Base-by-base conservation (phyloP, 2,113 vertebrate genomes). In the Cyprinodon variegatus region DNA sequence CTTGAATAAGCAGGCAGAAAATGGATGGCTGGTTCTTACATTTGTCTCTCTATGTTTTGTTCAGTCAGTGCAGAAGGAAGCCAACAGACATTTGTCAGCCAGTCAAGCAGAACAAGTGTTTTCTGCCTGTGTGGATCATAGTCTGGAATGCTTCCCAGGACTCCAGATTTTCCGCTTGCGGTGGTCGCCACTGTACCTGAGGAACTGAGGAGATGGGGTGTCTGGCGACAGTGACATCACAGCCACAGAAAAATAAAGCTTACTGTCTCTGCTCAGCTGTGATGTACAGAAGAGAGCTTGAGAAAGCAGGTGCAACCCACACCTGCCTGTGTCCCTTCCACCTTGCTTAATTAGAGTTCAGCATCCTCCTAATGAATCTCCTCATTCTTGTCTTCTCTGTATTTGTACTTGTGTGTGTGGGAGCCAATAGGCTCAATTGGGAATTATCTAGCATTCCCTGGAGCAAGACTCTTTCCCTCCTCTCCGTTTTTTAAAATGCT, bases 311-410 rank as follows among this genome's bases (percentile, higher is more conserved):
- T 94, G 94, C 88, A 86, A 77, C 66, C 76, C 79, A 91, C 94
- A 94, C 93, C 93, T 95, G 94, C 74, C 29, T 61, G 77, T 76
- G 11, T 81, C 81, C 61, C 78, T 79, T 91, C 91, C 84, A 90
- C 89, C 86, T 85, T 61, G 50, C 78, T 86, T 94, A 93, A 94
- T 94, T 95, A 92, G 88, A 93, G 93, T 92, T 93, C 80, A 83
- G 73, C 82, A 81, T 91, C 86, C 79, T 83, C 68, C 86, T 93
- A 92, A 94, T 95, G 90, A 94, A 94, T 92, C 90, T 93, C 88
- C 79, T 86, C 72, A 1, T 74, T 86, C 80, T 64, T 79, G 81
- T 83, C 65, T 85, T n/a, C 36, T 69, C 61, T 83, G 62, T 62
- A 22, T 72, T 37, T 81, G 72, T 65, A 48, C 66, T 20, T 36